Percentiles rank a stretch among this genome's conserved stretches.
Evolutionary conservation across 2,113 vertebrate genomes (phyloP).

Genomic region (Melanocharis versteri): DNA sequence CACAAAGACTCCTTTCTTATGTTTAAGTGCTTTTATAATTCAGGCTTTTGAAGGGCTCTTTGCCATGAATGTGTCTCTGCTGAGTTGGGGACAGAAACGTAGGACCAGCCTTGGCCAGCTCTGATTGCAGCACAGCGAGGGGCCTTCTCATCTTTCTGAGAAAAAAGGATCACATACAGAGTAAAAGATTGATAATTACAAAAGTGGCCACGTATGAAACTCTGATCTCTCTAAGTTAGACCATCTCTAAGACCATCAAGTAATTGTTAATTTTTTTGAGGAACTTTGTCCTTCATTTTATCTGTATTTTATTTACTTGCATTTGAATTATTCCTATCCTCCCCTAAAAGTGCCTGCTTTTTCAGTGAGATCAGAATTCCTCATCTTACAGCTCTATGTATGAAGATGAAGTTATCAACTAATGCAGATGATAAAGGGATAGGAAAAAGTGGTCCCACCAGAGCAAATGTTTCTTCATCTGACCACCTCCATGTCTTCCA

Average conservation of each 20-base stretch:
- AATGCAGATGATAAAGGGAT: neutral
- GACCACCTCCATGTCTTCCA: neutral
- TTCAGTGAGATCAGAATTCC: neutral
- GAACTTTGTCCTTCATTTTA: neutral
- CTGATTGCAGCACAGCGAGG: neutral
- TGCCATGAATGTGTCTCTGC: neutral
- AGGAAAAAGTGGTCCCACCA: neutral
- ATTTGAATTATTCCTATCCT: neutral
- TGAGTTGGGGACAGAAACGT: accelerated
- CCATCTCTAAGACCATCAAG: neutral
- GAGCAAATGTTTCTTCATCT: neutral
- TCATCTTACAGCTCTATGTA: neutral
- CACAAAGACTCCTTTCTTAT: neutral
- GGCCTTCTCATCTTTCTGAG: neutral
- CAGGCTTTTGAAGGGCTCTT: neutral
- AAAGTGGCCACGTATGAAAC: neutral
- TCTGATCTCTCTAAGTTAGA: neutral
- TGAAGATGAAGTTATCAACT: neutral
- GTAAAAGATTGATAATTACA: neutral
- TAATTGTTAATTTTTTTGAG: neutral
- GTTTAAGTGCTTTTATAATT: neutral
- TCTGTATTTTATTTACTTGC: neutral
- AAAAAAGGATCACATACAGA: neutral
- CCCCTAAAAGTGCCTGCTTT: neutral
- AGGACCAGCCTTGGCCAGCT: neutral